Base-by-base conservation (phyloP, 2,797 vertebrate genomes). In the Crenichthys baileyi region DNA sequence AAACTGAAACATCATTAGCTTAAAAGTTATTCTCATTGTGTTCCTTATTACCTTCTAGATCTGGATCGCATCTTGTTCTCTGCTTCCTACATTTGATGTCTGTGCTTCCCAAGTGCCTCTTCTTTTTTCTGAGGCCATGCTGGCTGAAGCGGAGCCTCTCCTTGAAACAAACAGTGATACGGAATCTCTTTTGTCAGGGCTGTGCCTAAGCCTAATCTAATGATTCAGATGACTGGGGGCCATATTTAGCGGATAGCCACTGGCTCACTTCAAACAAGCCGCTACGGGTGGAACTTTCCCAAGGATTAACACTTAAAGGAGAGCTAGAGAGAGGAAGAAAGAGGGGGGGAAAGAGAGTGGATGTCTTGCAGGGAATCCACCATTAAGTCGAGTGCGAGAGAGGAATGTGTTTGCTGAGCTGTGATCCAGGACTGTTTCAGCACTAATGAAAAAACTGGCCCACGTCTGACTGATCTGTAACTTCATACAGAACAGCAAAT, bases 201-300 rank as follows among this genome's bases (percentile, higher is more conserved):
- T 63, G 75, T 81, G 85, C 83, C 87, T 92, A 91, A 92, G 86
- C 89, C 91, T 93, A 91, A 93, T 94, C 94, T 94, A 92, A 92
- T 94, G 92, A 92, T 88, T 89, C 91, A 92, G 90, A 92, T 89
- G 93, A 93, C 92, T 88, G 88, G 91, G 90, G 92, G 93, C 90
- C 79, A 84, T 89, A 87, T 93, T 94, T 91, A 95, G 91, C 67
- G 82, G 87, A 90, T 75, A 77, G 92, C 92, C 92, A 88, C 75
- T 87, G 88, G 92, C 87, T 88, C 65, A 83, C 89, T 93, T 93
- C 90, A 94, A 94, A 93, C 90, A 77, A 82, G 89, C 89, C 89
- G 87, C 88, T 86, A 78, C 76, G 87, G 90, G 86, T 90, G 90
- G 93, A 93, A 87, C 88, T 92, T 92, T 94, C 90, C 90, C 89